Base-by-base conservation (phyloP, 2,888 invertebrate genomes). In the Auanema freiburgensis region DNA sequence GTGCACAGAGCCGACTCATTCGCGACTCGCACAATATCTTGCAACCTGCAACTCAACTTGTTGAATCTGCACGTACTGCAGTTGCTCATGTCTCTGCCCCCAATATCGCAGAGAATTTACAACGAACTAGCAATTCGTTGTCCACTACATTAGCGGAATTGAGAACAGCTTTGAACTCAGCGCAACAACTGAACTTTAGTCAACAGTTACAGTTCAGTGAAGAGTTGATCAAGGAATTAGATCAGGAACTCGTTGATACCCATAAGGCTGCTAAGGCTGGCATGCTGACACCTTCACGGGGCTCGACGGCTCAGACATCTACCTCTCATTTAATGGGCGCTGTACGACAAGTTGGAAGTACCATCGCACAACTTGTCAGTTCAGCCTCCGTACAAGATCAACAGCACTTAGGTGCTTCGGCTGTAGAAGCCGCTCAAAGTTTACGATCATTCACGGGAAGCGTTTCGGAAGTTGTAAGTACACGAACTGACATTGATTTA, bases 321-420 rank as follows among this genome's bases (percentile, higher is more conserved):
- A 67, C 74, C 10, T 57, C 66, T 1, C 18, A 53, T 41, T 53
- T 68, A 42, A 63, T 68, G 63, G 51, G 58, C n/a, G 56, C 63
- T 1, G 49, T 74, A 6, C 64, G 77, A 16, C 64, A 76, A 33
- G 77, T 83, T 33, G 91, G 91, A 57, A 90, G 91, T 55, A 89
- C 90, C 44, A 89, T 93, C 79, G 91, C 93, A 4, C 91, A 92
- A 83, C 86, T 96, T 62, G 88, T 93, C 58, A 91, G 92, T 16
- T 92, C 92, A 18, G 88, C 91, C 12, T 91, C 90, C n/a, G 59
- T 66, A 1, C 62, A 64, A 41, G 74, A 74, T 21, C 62, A 90
- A 65, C 89, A 88, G 76, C 91, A 91, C 64, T 75, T 81, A 41
- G 81, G 83, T 40, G 71, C 77, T 6, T 72, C 77, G 11, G 81